Conservation (phyloP, 1,140 invertebrate species). For the Panulirus ornatus region DNA sequence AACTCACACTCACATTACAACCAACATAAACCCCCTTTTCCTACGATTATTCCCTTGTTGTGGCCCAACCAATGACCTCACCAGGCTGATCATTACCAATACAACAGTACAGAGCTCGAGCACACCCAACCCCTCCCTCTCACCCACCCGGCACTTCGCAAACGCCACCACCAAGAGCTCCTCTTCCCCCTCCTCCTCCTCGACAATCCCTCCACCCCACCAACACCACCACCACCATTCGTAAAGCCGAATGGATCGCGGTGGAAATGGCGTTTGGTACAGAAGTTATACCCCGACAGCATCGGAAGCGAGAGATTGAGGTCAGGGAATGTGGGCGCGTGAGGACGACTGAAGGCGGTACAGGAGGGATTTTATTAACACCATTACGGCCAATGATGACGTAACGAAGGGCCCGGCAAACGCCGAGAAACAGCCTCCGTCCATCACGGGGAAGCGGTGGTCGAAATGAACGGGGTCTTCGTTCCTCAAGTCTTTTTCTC, state of each 20-base stretch:
- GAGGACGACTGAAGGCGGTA: slow-evolving; percentile 17
- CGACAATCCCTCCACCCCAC: not conserved
- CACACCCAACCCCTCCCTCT: not conserved
- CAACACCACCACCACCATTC: not conserved
- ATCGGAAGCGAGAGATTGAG: slow-evolving; percentile 38
- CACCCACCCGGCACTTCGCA: too few relatives aligned
- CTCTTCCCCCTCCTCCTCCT: not conserved
- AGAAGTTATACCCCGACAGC: slow-evolving; percentile 50
- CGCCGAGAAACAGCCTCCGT: too few relatives aligned
- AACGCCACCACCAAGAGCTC: too few relatives aligned
- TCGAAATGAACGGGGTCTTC: too few relatives aligned
- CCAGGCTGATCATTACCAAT: not conserved
- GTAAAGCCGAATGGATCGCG: slow-evolving; percentile 50
- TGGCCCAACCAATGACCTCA: too few relatives aligned
- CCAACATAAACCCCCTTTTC: too few relatives aligned
- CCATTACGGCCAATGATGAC: slow-evolving; percentile 30
- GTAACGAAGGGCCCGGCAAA: not conserved
- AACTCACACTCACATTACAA: too few relatives aligned
- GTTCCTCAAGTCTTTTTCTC: too few relatives aligned
- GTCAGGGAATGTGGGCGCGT: not conserved
- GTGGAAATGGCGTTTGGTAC: slow-evolving; percentile 33
- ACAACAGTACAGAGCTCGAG: not conserved
- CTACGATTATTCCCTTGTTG: too few relatives aligned
- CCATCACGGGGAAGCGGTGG: too few relatives aligned
- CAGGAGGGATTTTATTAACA: slow-evolving; percentile 31